Base-by-base conservation (phyloP, 2,888 invertebrate genomes). In the Lasioglossum pauxillum region DNA sequence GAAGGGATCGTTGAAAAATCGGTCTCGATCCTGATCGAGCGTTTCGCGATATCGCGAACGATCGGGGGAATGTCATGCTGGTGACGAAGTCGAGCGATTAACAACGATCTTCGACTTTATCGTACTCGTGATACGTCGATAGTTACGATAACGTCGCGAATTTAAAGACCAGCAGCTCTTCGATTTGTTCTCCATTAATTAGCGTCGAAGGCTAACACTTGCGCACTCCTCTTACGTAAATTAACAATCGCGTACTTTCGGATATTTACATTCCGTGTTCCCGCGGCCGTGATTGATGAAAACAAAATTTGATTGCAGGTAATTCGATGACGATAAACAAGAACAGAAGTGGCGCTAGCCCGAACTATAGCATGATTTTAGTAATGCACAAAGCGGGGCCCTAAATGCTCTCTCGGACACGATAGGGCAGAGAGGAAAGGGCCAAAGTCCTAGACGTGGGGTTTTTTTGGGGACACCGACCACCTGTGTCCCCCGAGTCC, bases 151-250 rank as follows among this genome's bases (percentile, higher is more conserved):
- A 0, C 8, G 3, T n/a, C 0, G n/a, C 41, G 53, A 83, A 82
- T 77, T 77, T 38, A 74, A 73, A 72, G 31, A 35, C 57, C 46
- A 16, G n/a, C 38, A 23, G 23, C 19, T 31, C 78, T 41, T 16
- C 19, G 5, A 12, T 10, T n/a, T 0, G n/a, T n/a, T n/a, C 67
- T 73, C 72, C 72, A 72, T 72, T 64, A 64, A 83, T 75, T 75
- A 64, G 44, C 49, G 8, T 60, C 76, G 77, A 82, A 77, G 84
- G 69, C 67, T 74, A 74, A 77, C 31, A 38, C 41, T 72, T 38
- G 71, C 23, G 41, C 35, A 8, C 49, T 16, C 5, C 14, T 60
- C 31, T 75, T 84, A 27, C 49, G 41, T 41, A 57, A 84, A 82
- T 84, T 78, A 60, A 71, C 27, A 49, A 71, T 16, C 12, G 27